These are phyloP conservation scores for Agraylea sexmaculata DNA, from an alignment of 1,140 invertebrate genomes.

Conservation along the genomic window DNA sequence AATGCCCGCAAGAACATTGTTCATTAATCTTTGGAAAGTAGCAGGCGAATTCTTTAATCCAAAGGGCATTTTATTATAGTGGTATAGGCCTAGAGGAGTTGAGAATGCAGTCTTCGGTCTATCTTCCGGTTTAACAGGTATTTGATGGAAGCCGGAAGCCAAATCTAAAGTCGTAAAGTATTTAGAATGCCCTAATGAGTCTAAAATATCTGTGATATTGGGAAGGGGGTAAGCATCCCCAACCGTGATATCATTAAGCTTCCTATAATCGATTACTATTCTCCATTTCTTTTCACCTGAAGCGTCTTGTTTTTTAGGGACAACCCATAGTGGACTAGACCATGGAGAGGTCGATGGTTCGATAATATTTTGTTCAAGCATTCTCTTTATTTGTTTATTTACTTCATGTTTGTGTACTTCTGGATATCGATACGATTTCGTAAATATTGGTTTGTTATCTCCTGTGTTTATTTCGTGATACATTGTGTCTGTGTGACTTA, in stretches of 20 bases:
- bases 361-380: slow-evolving; percentile 17
- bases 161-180: slow-evolving; percentile 41
- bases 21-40: slow-evolving; percentile 26
- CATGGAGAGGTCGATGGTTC: slow-evolving; percentile 12
- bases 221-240: slow-evolving; percentile 37
- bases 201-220: slow-evolving; percentile 36
- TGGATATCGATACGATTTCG: slow-evolving; percentile 24
- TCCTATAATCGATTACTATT: slow-evolving; percentile 27
- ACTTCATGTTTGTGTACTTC: slow-evolving; percentile 23
- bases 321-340: slow-evolving; percentile 21
- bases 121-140: slow-evolving; percentile 27
- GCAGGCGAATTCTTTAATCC: slow-evolving; percentile 26
- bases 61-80: slow-evolving; percentile 31
- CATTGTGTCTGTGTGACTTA: slow-evolving; percentile 20
- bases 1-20: slow-evolving; percentile 20
- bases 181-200: slow-evolving; percentile 29
- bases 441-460: slow-evolving; percentile 17
- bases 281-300: slow-evolving; percentile 25
- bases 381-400: slow-evolving; percentile 20
- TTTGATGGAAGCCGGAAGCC: slow-evolving; percentile 39
- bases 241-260: slow-evolving; percentile 27
- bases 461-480: slow-evolving; percentile 24
- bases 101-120: slow-evolving; percentile 37
- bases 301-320: slow-evolving; percentile 25
- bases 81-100: slow-evolving; percentile 23